A percentile compares a stretch with the other conserved stretches of the same genome.
Evolutionary conservation across 2,113 vertebrate genomes (phyloP).

Genomic region (Sialia sialis): DNA sequence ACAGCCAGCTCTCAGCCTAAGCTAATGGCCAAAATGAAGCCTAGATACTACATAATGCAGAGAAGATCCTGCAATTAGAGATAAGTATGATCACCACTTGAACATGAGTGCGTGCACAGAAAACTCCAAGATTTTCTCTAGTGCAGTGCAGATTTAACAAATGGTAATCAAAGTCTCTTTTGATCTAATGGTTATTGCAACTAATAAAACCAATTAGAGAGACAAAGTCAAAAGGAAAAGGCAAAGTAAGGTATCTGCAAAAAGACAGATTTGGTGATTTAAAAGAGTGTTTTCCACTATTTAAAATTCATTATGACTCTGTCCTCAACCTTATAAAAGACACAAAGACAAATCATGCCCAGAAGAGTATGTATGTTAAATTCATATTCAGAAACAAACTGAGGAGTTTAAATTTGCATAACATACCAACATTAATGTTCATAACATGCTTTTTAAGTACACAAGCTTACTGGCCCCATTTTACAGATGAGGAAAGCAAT

Average conservation of each 20-base stretch:
- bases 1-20: background rate
- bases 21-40: background rate
- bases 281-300: background rate
- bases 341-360: background rate
- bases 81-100: background rate
- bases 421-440: background rate
- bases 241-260: background rate
- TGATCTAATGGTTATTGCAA: background rate
- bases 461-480: background rate
- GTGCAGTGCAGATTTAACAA: constrained; percentile 5
- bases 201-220: constrained; percentile 1
- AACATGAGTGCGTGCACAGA: background rate
- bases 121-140: background rate
- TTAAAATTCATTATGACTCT: background rate
- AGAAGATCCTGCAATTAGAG: background rate
- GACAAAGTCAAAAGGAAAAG: background rate
- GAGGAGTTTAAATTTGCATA: background rate
- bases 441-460: background rate
- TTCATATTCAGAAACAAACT: background rate
- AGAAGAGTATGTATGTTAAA: background rate
- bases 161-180: constrained; percentile 20
- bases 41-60: background rate
- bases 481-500: background rate
- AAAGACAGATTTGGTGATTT: background rate
- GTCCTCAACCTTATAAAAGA: background rate